A percentile compares a stretch with the other conserved stretches of the same genome.
Evolutionary conservation across 2,113 vertebrate species (phyloP).

Genomic region (Semnornis frantzii): DNA sequence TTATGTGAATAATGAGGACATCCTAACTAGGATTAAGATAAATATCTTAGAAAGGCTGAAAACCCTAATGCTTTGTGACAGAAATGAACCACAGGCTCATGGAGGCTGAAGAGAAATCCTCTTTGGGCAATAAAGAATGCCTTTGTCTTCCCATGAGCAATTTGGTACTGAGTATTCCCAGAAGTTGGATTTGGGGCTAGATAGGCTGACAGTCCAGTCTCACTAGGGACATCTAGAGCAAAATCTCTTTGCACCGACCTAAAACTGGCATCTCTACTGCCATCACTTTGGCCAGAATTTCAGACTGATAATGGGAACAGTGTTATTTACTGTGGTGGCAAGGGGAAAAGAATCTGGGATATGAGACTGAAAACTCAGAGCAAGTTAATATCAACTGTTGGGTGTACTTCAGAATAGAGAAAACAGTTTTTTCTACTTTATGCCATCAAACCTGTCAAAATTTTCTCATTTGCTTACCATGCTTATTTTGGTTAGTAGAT

Average conservation of each 20-base stretch:
- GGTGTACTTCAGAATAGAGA: not conserved
- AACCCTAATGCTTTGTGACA: slow-evolving; percentile 55
- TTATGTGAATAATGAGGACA: slow-evolving; percentile 65
- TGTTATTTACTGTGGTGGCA: not conserved
- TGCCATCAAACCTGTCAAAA: not conserved
- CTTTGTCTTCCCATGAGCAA: not conserved
- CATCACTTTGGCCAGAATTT: not conserved
- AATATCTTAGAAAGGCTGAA: slow-evolving; percentile 36
- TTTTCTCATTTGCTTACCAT: not conserved
- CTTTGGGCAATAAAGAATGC: not conserved
- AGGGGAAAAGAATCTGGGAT: not conserved
- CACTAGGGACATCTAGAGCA: not conserved
- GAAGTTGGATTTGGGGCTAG: not conserved
- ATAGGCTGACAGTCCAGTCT: not conserved
- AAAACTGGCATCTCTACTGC: not conserved
- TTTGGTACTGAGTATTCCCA: not conserved
- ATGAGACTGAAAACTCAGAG: not conserved
- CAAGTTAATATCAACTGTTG: not conserved
- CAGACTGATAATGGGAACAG: not conserved
- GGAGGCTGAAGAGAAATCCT: slow-evolving; percentile 13
- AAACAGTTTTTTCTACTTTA: not conserved
- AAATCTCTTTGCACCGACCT: not conserved
- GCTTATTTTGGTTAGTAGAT: not conserved
- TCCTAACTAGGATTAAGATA: slow-evolving; percentile 51
- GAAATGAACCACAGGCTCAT: slow-evolving; percentile 34